phyloP scores from a whole-genome alignment of 2,888 invertebrate genomes.

The Coremacera marginata region DNA sequence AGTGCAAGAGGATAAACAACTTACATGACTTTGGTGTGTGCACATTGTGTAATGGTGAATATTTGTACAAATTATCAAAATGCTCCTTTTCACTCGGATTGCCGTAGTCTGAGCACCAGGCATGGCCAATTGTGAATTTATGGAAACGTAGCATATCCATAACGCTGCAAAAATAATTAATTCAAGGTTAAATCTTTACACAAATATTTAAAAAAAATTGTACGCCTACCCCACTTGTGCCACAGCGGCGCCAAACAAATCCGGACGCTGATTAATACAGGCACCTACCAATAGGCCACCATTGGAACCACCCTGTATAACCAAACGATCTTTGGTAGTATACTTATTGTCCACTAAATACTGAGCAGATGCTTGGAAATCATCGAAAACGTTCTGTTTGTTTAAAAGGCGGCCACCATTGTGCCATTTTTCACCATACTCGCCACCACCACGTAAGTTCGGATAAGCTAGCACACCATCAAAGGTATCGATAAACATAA shows the following conservation, averaged over 20 bases:
- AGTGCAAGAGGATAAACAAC: neutral
- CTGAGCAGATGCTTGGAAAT: constrained; percentile 93
- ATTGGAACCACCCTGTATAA: constrained; percentile 96
- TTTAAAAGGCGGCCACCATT: constrained; percentile 89
- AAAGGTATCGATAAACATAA: constrained; percentile 91
- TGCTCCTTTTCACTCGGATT: constrained; percentile 88
- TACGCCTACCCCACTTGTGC: constrained; percentile 88
- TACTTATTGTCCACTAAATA: constrained; percentile 86
- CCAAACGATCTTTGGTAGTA: constrained; percentile 80
- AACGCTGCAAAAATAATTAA: constrained; percentile 75
- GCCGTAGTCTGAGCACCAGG: constrained; percentile 97
- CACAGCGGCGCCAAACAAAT: constrained; percentile 92
- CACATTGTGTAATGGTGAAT: constrained; percentile 96
- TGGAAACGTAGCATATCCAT: constrained; percentile 98
- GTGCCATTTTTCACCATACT: constrained; percentile 98
- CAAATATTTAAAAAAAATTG: neutral
- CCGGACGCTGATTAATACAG: constrained; percentile 94
- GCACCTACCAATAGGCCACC: constrained; percentile 97
- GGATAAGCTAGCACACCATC: constrained; percentile 91
- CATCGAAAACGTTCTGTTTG: constrained; percentile 98
- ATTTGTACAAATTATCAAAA: constrained; percentile 86
- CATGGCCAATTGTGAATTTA: constrained; percentile 97
- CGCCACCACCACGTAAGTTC: constrained; percentile 96
- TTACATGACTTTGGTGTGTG: constrained; percentile 71
- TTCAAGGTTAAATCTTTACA: neutral